These are phyloP conservation scores for Strigamia transsilvanica DNA, from an alignment of 2,888 invertebrate genomes.

Conservation along the genomic window DNA sequence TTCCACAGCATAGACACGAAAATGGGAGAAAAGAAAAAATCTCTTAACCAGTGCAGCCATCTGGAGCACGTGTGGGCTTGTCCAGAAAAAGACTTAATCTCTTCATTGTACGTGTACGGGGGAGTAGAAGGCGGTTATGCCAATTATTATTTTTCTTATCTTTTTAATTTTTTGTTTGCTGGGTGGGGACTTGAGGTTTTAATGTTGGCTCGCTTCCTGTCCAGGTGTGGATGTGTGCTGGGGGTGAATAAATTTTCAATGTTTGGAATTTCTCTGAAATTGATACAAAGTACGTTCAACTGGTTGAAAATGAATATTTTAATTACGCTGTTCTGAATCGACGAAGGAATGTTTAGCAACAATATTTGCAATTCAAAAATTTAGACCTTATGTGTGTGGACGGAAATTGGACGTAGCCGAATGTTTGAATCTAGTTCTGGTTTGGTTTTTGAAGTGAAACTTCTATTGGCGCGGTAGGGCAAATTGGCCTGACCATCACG, in stretches of 20 bases:
- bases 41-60: background rate
- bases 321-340: too few species aligned
- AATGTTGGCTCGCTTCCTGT: background rate
- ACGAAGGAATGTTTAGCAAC: too few species aligned
- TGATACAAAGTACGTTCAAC: too few species aligned
- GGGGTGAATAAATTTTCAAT: background rate
- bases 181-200: background rate
- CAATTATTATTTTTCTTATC: slow-evolving; percentile 13
- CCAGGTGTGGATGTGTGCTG: background rate
- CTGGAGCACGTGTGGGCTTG: slow-evolving; percentile 2
- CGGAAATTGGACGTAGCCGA: too few species aligned
- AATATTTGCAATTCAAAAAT: too few species aligned
- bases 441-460: too few species aligned
- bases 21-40: background rate
- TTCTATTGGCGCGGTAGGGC: too few species aligned
- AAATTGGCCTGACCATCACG: too few species aligned
- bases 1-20: background rate
- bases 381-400: too few species aligned
- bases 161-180: slow-evolving; percentile 10
- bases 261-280: background rate
- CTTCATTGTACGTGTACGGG: background rate
- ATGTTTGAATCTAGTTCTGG: too few species aligned
- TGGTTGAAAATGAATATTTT: too few species aligned
- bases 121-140: background rate
- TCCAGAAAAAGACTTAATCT: background rate